phyloP scores from a whole-genome alignment of 92 coral and sea anemone species.

The Epizoanthus ramosus region DNA sequence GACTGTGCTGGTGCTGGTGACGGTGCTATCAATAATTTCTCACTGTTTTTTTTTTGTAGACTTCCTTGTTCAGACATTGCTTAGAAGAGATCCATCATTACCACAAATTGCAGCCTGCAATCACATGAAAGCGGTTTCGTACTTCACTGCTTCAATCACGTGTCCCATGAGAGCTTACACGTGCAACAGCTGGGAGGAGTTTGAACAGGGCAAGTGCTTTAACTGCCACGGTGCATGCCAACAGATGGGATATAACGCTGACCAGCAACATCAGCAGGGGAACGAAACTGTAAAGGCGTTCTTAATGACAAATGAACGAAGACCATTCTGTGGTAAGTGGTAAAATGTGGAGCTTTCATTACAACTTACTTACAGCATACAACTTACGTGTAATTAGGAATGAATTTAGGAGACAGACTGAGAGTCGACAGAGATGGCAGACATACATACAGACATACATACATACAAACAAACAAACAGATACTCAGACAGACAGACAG shows the following conservation, averaged over 20 bases:
- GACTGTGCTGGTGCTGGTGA: neutral
- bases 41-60: neutral
- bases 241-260: constrained; percentile 88
- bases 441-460: no score
- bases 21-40: no score
- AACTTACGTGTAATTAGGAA: neutral
- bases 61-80: constrained; percentile 3
- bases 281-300: constrained; percentile 47
- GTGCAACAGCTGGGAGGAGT: constrained; percentile 80
- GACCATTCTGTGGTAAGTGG: constrained; percentile 70
- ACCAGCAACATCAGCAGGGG: constrained; percentile 34
- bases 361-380: no score
- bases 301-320: constrained; percentile 45
- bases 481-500: no score
- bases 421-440: no score
- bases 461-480: no score
- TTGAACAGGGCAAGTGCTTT: constrained; percentile 77
- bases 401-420: no score
- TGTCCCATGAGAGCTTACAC: constrained; percentile 80
- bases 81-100: constrained; percentile 46
- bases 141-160: constrained; percentile 81
- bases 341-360: no score
- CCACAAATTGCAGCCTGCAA: constrained; percentile 75
- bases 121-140: constrained; percentile 90
- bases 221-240: constrained; percentile 63